These are phyloP conservation scores for Fulmarus glacialis DNA, from an alignment of 2,113 vertebrate genomes.

Conservation along the genomic window DNA sequence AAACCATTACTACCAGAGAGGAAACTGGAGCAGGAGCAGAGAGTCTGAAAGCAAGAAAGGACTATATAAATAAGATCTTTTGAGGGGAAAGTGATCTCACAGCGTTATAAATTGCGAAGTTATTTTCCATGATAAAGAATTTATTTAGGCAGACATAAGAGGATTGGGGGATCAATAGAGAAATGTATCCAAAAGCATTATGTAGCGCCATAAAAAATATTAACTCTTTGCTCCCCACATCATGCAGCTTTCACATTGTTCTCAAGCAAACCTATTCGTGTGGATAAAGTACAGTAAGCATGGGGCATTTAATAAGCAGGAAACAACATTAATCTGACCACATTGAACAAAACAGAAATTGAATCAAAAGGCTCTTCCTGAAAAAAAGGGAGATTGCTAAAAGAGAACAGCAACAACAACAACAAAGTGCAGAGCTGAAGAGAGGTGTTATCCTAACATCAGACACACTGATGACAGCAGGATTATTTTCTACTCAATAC, in stretches of 20 bases:
- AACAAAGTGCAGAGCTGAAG: not conserved
- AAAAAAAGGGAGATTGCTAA: not conserved
- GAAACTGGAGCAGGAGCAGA: not conserved
- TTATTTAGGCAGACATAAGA: not conserved
- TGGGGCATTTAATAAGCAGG: not conserved
- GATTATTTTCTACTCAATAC: not conserved
- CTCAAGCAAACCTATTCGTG: not conserved
- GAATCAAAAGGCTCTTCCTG: not conserved
- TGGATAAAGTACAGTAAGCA: not conserved
- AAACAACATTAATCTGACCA: not conserved
- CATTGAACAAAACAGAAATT: not conserved
- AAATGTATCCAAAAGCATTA: not conserved
- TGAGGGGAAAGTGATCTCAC: not conserved
- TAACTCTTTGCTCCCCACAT: not conserved
- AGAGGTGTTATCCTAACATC: not conserved
- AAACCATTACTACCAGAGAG: not conserved
- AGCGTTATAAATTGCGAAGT: not conserved
- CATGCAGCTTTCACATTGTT: not conserved
- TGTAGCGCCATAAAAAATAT: not conserved
- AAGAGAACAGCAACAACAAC: not conserved
- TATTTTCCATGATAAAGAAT: slow-evolving; percentile 2
- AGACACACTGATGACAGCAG: not conserved
- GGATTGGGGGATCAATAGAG: not conserved
- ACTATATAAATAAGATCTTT: not conserved
- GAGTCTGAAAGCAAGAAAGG: not conserved